Conservation (phyloP, 2,797 vertebrate species). For the Aotus griseimembra region DNA sequence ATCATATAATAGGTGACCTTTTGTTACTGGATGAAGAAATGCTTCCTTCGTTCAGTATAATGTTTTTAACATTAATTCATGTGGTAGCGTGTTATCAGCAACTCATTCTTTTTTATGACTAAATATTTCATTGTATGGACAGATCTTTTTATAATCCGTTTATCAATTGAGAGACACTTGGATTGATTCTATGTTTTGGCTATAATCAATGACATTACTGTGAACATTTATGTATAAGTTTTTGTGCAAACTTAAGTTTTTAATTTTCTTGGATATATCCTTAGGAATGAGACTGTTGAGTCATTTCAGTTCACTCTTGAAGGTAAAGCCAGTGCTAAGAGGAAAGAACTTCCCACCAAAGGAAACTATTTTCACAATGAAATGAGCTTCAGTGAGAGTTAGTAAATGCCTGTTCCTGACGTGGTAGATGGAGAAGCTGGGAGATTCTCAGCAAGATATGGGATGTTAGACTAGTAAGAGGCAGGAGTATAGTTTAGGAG, state of each 20-base stretch:
- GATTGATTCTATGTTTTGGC: neutral
- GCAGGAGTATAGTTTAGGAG: neutral
- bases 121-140: neutral
- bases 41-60: neutral
- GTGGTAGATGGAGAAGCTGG: neutral
- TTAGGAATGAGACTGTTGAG: neutral
- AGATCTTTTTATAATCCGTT: neutral
- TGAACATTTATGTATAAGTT: neutral
- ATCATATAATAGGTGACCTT: neutral
- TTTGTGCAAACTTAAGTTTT: neutral
- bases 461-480: neutral
- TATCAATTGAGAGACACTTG: neutral
- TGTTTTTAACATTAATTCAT: neutral
- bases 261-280: neutral
- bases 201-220: neutral
- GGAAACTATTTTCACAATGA: neutral
- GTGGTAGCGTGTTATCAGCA: neutral
- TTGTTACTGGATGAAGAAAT: neutral
- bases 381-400: neutral
- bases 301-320: neutral
- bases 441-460: neutral
- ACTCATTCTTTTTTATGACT: neutral
- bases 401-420: neutral
- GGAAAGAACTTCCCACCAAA: conserved; percentile 33
- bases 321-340: neutral